Conservation (phyloP, 1,140 invertebrate species). For the Pygmarrhopalites habei region DNA sequence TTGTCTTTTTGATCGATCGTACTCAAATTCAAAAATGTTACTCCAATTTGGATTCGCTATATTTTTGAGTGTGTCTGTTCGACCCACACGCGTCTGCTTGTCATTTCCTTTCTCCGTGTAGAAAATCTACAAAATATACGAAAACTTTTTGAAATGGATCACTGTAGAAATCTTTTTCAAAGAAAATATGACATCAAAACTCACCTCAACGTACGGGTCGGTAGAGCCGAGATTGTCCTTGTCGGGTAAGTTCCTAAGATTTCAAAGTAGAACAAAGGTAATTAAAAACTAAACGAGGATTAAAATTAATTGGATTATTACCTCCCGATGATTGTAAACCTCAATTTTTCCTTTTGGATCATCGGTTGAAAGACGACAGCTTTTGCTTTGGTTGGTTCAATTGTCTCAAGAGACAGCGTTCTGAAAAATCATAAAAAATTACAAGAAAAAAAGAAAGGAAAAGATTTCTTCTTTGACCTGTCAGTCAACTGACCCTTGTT, state of each 20-base stretch:
- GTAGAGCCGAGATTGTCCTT: constrained; percentile 26
- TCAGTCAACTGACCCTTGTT: constrained; percentile 24
- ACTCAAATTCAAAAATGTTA: constrained; percentile 30
- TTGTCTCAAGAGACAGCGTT: constrained; percentile 6
- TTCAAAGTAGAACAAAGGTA: too few relatives aligned
- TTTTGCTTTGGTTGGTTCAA: background rate
- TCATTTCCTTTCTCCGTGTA: constrained; percentile 19
- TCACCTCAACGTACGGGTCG: constrained; percentile 34
- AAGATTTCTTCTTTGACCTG: background rate
- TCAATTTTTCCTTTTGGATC: background rate
- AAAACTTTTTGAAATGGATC: too few relatives aligned
- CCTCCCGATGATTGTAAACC: constrained; percentile 31
- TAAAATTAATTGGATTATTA: constrained; percentile 16
- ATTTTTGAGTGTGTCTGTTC: constrained; percentile 20
- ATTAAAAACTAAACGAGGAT: too few relatives aligned
- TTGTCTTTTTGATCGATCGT: constrained; percentile 21
- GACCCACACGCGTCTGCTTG: constrained; percentile 19
- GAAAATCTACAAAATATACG: too few relatives aligned
- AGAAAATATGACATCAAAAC: background rate
- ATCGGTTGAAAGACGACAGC: background rate
- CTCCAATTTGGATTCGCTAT: constrained; percentile 30
- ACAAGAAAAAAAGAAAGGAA: background rate
- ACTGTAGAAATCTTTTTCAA: background rate
- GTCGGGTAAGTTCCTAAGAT: too few relatives aligned
- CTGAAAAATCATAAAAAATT: constrained; percentile 1